Conservation (phyloP, 2,888 invertebrate species). For the Torymus texanus region DNA sequence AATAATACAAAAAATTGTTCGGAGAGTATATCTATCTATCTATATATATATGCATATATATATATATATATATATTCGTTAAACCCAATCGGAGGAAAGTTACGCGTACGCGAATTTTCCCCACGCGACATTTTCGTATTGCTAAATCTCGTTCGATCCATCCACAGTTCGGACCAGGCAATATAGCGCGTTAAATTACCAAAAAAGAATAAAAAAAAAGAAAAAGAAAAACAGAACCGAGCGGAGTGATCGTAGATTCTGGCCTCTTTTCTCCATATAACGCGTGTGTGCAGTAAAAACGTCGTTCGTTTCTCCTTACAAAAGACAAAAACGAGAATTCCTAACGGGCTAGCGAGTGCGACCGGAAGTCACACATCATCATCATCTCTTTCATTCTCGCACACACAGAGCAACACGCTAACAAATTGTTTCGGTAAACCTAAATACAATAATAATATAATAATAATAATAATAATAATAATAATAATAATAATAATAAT, state of each 20-base stretch:
- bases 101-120: slow-evolving; percentile 17
- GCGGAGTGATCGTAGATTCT: slow-evolving; percentile 25
- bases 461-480: too few relatives aligned
- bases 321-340: slow-evolving; percentile 24
- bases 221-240: not conserved
- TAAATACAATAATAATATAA: slow-evolving; percentile 38
- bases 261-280: slow-evolving; percentile 8
- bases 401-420: slow-evolving; percentile 2
- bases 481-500: not conserved
- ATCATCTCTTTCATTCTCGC: slow-evolving; percentile 21
- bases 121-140: slow-evolving; percentile 33
- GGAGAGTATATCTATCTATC: slow-evolving; percentile 16
- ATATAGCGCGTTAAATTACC: slow-evolving; percentile 15
- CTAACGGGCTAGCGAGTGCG: slow-evolving; percentile 12
- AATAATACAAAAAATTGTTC: slow-evolving; percentile 55
- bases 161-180: slow-evolving; percentile 23
- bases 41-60: too few relatives aligned
- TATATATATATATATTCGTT: too few relatives aligned
- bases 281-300: slow-evolving; percentile 35
- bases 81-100: slow-evolving; percentile 21
- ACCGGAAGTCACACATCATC: not conserved
- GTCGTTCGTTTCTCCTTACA: slow-evolving; percentile 12
- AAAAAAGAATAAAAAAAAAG: not conserved
- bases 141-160: slow-evolving; percentile 44
- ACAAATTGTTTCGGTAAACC: slow-evolving; percentile 32